Base-by-base conservation (phyloP, 1,140 invertebrate species). In the Brachionus paranguensis region DNA sequence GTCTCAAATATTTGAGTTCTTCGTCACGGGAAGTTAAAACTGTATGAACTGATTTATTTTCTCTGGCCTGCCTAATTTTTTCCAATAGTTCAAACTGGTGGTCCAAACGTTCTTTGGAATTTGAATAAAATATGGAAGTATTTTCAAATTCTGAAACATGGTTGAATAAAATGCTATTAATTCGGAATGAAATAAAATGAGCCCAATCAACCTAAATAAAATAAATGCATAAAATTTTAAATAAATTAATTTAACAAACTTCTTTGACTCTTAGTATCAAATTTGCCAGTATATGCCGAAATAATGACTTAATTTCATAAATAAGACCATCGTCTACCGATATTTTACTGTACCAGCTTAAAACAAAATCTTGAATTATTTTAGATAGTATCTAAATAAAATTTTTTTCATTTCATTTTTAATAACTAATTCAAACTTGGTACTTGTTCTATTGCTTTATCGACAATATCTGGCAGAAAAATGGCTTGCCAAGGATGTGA, bases 321-420 rank as follows among this genome's bases (percentile, higher is more conserved):
- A 81, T 47, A 0, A 81, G 43, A 60, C 53, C 53, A 29, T 81
- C 78, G 12, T 81, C 78, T 12, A 45, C 24, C 2, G 78, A 81
- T 81, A 81, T 81, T 17, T 60, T 81, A 64, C 53, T 68, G 29
- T 64, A 81, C 78, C 78, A 81, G 17, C 29, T 64, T 43, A 81
- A 17, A 2, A 81, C 78, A 81, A 81, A 81, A 81, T 64, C 37
- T 60, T 81, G 78, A 64, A 64, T 41, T 43, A 81, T 68, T n/a
- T 45, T 43, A 2, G 78, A 81, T 11, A 81, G 7, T 7, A 81
- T 64, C 78, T 81, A 27, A 29, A 50, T 27, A 50, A n/a, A 27
- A 50, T 50, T 47, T 76, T 47, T 20, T 47, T 17, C 14, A 76
- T 12, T 29, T 17, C 1, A 41, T 41, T 43, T n/a, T 50, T 14